A percentile compares a stretch with the other conserved stretches of the same genome.
Conservation (phyloP, 2,113 vertebrate genomes). For the Pseudolaguvia tuberculata region DNA sequence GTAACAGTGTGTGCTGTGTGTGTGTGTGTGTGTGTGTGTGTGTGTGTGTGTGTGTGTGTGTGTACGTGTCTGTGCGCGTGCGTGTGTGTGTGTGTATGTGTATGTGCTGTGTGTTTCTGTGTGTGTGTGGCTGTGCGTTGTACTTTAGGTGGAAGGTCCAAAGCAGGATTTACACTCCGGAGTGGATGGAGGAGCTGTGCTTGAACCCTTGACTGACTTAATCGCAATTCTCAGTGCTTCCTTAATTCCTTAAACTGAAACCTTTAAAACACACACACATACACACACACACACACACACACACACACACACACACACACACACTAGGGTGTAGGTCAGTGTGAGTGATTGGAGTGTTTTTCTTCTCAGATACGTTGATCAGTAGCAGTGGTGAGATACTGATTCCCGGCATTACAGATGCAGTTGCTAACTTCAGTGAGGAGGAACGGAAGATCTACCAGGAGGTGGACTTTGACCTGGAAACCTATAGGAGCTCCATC, state of each 20-base stretch:
- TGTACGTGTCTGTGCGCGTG: not conserved
- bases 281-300: not conserved
- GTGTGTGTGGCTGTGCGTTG: slow-evolving; percentile 21
- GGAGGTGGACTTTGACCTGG: slow-evolving; percentile 75
- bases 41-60: slow-evolving; percentile 29
- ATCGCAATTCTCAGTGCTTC: slow-evolving; percentile 68
- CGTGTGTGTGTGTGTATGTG: slow-evolving; percentile 30
- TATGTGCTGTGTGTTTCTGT: slow-evolving; percentile 6
- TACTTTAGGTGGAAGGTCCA: slow-evolving; percentile 66
- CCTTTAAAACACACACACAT: not conserved
- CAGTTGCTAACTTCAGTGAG: slow-evolving; percentile 70
- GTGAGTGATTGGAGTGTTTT: not conserved
- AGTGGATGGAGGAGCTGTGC: slow-evolving; percentile 68
- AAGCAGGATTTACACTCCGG: slow-evolving; percentile 74
- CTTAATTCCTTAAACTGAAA: not conserved
- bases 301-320: not conserved
- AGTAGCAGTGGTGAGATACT: slow-evolving; percentile 78
- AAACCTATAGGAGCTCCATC: slow-evolving; percentile 69
- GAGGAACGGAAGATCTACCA: slow-evolving; percentile 76
- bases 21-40: slow-evolving; percentile 23
- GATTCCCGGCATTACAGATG: slow-evolving; percentile 81
- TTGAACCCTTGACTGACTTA: slow-evolving; percentile 75
- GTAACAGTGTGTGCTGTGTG: not conserved
- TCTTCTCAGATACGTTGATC: slow-evolving; percentile 75
- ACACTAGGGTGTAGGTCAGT: not conserved